Percentiles rank a stretch among this genome's conserved stretches.
Conservation (phyloP, 2,113 vertebrate species). For the Chlamydotis undulata region DNA sequence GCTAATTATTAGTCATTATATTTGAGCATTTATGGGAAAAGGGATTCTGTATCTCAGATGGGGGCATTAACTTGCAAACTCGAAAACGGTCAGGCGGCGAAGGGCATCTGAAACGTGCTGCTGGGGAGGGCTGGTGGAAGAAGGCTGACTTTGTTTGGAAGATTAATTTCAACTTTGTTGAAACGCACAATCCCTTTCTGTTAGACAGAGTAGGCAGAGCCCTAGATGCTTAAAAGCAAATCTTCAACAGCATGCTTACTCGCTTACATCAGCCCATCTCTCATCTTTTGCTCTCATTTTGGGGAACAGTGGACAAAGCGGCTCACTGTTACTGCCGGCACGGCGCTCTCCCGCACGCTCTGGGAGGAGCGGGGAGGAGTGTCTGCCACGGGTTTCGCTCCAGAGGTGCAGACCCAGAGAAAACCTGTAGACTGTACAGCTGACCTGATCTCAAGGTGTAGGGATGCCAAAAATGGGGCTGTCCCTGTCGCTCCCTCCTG, state of each 20-base stretch:
- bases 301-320: slow-evolving; percentile 79
- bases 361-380: not conserved
- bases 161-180: slow-evolving; percentile 72
- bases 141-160: slow-evolving; percentile 75
- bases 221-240: slow-evolving; percentile 73
- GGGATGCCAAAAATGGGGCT: not conserved
- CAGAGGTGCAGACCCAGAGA: not conserved
- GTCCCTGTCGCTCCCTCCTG: not conserved
- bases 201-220: slow-evolving; percentile 65
- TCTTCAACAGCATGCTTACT: slow-evolving; percentile 74
- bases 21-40: slow-evolving; percentile 14
- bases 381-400: not conserved
- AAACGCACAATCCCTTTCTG: slow-evolving; percentile 77
- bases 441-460: not conserved
- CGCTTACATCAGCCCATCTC: slow-evolving; percentile 74
- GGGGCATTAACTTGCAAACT: not conserved
- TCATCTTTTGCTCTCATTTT: slow-evolving; percentile 50
- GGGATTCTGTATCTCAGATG: not conserved
- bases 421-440: not conserved
- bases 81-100: not conserved
- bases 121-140: slow-evolving; percentile 38
- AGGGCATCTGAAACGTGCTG: slow-evolving; percentile 8
- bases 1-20: not conserved
- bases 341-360: accelerated
- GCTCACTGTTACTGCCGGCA: slow-evolving; percentile 59